Evolutionary conservation across 2,888 invertebrate species (phyloP).

Genomic region (Polymixis lichenea): DNA sequence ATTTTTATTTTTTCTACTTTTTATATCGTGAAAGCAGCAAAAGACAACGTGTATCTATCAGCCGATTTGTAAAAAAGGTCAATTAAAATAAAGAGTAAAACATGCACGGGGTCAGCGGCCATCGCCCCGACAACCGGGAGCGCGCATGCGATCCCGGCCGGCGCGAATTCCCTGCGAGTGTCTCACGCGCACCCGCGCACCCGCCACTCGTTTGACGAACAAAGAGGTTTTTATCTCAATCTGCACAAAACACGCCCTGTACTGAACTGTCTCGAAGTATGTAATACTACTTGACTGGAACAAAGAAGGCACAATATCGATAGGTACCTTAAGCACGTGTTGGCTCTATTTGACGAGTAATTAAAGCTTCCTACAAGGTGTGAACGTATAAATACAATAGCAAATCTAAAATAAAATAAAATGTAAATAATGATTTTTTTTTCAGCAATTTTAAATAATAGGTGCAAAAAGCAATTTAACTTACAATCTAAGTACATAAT

Average conservation of each 20-base stretch:
- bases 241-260: slow-evolving; percentile 48
- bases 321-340: not conserved
- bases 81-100: slow-evolving; percentile 18
- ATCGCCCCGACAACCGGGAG: slow-evolving; percentile 26
- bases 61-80: not conserved
- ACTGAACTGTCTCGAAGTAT: slow-evolving; percentile 9
- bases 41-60: not conserved
- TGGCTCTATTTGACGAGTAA: not conserved
- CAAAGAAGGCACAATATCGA: slow-evolving; percentile 11
- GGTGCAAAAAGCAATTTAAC: too few species aligned
- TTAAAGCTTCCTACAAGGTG: not conserved
- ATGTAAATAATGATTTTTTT: too few species aligned
- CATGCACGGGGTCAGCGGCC: slow-evolving; percentile 56
- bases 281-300: slow-evolving; percentile 17
- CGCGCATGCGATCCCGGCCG: slow-evolving; percentile 26
- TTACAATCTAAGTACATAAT: too few species aligned
- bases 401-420: not conserved
- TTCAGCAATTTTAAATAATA: too few species aligned
- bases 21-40: not conserved
- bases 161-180: slow-evolving; percentile 65
- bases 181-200: slow-evolving; percentile 57
- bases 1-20: too few species aligned
- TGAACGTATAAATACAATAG: not conserved
- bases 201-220: slow-evolving; percentile 53
- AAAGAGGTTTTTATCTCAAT: slow-evolving; percentile 63